phyloP scores from a whole-genome alignment of 35 echinoderm and acorn worm species.

The Stichopus chloronotus region DNA sequence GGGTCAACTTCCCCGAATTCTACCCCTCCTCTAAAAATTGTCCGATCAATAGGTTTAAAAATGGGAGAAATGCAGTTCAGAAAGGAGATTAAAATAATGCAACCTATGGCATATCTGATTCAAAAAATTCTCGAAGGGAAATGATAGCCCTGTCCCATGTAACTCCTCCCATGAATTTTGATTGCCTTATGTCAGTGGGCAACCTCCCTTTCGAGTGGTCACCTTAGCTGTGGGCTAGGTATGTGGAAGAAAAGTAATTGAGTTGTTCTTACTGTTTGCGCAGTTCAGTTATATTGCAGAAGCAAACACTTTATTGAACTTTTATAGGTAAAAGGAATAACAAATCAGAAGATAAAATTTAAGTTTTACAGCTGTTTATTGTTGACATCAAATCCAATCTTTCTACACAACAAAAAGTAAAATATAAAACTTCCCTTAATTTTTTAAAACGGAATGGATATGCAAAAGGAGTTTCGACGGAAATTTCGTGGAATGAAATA shows the following conservation, averaged over 20 bases:
- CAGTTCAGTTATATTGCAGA: neutral
- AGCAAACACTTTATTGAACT: too few species aligned
- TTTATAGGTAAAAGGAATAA: too few species aligned
- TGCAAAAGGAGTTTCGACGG: neutral
- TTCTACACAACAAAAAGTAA: neutral
- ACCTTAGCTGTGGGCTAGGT: neutral
- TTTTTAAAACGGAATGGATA: neutral
- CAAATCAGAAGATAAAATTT: too few species aligned
- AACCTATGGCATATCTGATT: neutral
- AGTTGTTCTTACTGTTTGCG: neutral
- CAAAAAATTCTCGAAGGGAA: neutral
- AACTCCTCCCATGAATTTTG: neutral
- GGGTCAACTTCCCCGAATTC: neutral
- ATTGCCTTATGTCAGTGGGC: neutral
- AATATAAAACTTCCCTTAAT: neutral
- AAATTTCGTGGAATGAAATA: neutral
- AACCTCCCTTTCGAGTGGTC: neutral
- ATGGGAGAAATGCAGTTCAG: neutral
- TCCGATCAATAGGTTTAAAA: neutral
- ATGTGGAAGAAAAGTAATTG: neutral
- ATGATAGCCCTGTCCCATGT: neutral
- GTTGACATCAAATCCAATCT: neutral
- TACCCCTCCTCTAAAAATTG: neutral
- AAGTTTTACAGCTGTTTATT: neutral
- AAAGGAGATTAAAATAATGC: neutral